Percentiles rank a stretch among this genome's conserved stretches.
phyloP scores from a whole-genome alignment of 2,888 invertebrate genomes.

The Horisme vitalbata region DNA sequence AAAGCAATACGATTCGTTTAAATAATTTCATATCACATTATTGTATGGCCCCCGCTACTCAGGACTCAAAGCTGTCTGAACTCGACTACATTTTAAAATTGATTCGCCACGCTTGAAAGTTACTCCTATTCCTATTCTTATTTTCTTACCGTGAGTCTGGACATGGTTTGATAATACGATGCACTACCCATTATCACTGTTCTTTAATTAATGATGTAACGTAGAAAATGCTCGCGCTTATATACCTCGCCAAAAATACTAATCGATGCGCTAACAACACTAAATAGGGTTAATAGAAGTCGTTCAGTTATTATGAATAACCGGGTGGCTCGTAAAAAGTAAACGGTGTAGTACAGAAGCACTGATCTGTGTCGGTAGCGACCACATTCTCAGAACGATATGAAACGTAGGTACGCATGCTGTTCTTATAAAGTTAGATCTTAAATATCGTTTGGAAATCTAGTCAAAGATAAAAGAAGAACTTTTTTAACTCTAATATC shows the following conservation, averaged over 20 bases:
- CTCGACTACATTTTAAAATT: no score
- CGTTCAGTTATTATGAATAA: slow-evolving; percentile 76
- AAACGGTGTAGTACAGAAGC: slow-evolving; percentile 32
- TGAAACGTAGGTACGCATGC: no score
- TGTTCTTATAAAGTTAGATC: no score
- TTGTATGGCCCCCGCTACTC: no score
- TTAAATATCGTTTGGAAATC: no score
- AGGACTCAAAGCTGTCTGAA: no score
- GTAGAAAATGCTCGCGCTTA: slow-evolving; percentile 64
- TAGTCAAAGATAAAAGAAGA: no score
- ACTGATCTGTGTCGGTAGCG: slow-evolving; percentile 15
- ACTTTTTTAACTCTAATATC: no score
- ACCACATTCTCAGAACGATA: slow-evolving; percentile 4
- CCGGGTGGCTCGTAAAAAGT: slow-evolving; percentile 48
- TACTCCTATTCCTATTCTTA: neutral
- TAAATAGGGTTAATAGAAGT: slow-evolving; percentile 58
- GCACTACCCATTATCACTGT: slow-evolving; percentile 50
- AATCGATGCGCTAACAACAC: slow-evolving; percentile 74
- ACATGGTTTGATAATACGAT: slow-evolving; percentile 55
- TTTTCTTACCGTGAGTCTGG: slow-evolving; percentile 70
- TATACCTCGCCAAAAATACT: slow-evolving; percentile 73
- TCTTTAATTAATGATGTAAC: slow-evolving; percentile 54
- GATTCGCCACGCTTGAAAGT: no score
- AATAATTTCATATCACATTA: no score
- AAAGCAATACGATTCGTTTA: no score